Conservation (phyloP, 2,113 vertebrate species). For the Tyto alba region DNA sequence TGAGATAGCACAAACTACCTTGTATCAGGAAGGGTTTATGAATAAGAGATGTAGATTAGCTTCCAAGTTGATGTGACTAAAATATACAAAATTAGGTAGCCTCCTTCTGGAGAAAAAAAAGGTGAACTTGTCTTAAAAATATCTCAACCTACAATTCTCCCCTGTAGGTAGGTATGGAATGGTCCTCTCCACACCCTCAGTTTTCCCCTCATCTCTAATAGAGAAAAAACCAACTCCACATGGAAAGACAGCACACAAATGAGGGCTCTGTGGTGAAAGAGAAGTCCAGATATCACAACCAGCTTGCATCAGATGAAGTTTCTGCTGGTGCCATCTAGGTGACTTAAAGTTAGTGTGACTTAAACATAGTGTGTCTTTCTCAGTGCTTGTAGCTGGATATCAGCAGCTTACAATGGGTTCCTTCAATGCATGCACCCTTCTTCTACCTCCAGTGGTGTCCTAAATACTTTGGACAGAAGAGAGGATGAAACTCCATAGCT, state of each 20-base stretch:
- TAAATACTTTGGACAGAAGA: neutral
- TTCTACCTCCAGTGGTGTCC: neutral
- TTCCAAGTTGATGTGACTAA: neutral
- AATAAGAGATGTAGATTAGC: neutral
- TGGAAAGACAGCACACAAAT: neutral
- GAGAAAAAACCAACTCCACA: neutral
- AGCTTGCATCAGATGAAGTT: neutral
- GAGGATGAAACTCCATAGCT: neutral
- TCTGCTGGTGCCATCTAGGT: neutral
- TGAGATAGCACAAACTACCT: neutral
- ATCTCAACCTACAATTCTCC: neutral
- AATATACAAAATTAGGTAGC: neutral
- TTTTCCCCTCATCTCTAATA: neutral
- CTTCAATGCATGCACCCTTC: neutral
- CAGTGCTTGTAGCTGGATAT: neutral
- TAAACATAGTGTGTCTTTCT: neutral
- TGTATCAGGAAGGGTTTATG: neutral
- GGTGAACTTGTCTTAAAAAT: neutral
- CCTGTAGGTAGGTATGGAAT: neutral
- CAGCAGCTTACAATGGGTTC: neutral
- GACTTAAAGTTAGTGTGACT: neutral
- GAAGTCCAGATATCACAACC: neutral
- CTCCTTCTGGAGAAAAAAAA: neutral
- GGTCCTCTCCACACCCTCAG: neutral
- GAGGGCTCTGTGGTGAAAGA: neutral